A percentile compares a stretch with the other conserved stretches of the same genome.
phyloP scores from a whole-genome alignment of 1,140 invertebrate species.

The Colletes gigas region DNA sequence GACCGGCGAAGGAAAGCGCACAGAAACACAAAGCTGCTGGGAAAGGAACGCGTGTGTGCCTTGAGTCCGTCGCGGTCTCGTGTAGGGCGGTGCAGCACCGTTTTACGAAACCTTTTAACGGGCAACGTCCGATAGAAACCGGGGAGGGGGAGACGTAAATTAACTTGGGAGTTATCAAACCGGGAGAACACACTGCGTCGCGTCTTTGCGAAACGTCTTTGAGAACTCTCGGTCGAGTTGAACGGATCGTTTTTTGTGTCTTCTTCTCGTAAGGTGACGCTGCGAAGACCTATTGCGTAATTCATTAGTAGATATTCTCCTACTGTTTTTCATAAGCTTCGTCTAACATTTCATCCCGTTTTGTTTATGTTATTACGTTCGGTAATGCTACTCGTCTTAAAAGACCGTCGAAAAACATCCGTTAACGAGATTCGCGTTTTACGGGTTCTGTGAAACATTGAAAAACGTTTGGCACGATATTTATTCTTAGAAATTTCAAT shows the following conservation, averaged over 20 bases:
- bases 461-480: no score
- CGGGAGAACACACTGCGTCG: not conserved
- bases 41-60: conserved; percentile 33
- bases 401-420: not conserved
- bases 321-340: not conserved
- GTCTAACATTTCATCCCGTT: not conserved
- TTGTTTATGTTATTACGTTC: not conserved
- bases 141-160: not conserved
- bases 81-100: conserved; percentile 24
- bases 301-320: not conserved
- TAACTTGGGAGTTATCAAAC: conserved; percentile 21
- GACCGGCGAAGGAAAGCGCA: conserved; percentile 28
- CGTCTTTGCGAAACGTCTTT: not conserved
- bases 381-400: not conserved
- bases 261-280: not conserved
- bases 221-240: not conserved
- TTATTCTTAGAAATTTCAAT: no score
- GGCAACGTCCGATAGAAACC: conserved; percentile 15
- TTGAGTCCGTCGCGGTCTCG: not conserved
- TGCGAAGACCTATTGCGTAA: conserved; percentile 10
- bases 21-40: conserved; percentile 56
- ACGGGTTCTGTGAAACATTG: no score
- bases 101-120: conserved; percentile 29
- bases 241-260: not conserved
- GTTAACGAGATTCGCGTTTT: not conserved